A percentile compares a stretch with the other conserved stretches of the same genome.
phyloP scores from a whole-genome alignment of 2,888 invertebrate genomes.

The Anoplius nigerrimus region DNA sequence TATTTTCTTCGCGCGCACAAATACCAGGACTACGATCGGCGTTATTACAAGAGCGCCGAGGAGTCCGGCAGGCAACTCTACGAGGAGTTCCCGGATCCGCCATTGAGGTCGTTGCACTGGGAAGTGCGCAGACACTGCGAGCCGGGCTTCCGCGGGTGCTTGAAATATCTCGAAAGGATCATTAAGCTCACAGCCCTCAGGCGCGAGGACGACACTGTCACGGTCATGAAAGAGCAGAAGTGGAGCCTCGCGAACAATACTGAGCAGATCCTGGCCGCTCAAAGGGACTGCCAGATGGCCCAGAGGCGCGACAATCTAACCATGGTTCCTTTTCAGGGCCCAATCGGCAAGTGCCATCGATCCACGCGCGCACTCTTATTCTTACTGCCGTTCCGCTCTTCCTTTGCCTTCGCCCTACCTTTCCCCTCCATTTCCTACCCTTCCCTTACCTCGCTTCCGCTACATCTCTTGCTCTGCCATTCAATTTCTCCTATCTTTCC shows the following conservation, averaged over 20 bases:
- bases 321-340: slow-evolving; percentile 78
- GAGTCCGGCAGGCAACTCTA: slow-evolving; percentile 68
- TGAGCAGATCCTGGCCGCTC: slow-evolving; percentile 72
- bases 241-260: slow-evolving; percentile 72
- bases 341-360: slow-evolving; percentile 64
- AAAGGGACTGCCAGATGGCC: slow-evolving; percentile 76
- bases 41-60: slow-evolving; percentile 72
- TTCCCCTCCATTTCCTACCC: too few relatives aligned
- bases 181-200: slow-evolving; percentile 74
- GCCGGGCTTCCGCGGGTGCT: slow-evolving; percentile 77
- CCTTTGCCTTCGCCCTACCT: too few relatives aligned
- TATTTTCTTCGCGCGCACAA: slow-evolving; percentile 80
- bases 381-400: background rate
- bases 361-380: too few relatives aligned
- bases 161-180: slow-evolving; percentile 77
- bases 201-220: slow-evolving; percentile 77
- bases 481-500: too few relatives aligned
- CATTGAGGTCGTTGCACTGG: slow-evolving; percentile 79
- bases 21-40: slow-evolving; percentile 81
- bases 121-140: slow-evolving; percentile 79
- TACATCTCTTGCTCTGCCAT: too few relatives aligned
- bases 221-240: slow-evolving; percentile 75
- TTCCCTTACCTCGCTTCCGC: too few relatives aligned
- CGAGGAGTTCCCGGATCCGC: slow-evolving; percentile 77
- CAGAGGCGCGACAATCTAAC: slow-evolving; percentile 73